phyloP scores from a whole-genome alignment of 1,140 invertebrate species.

The Cryptotermes secundus region DNA sequence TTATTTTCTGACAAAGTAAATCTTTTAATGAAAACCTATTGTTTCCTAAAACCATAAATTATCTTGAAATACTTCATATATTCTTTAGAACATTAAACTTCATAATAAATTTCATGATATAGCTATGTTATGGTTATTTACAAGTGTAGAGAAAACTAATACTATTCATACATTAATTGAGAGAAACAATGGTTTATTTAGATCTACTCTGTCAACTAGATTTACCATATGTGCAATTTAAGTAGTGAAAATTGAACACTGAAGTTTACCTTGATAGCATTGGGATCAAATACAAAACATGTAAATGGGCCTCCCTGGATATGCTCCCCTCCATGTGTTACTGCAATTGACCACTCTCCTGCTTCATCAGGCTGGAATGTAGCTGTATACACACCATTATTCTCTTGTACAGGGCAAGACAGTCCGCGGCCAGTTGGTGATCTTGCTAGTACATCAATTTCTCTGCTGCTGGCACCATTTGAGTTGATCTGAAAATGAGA shows the following conservation, averaged over 20 bases:
- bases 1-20: too few relatives aligned
- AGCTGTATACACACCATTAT: slow-evolving; percentile 78
- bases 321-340: slow-evolving; percentile 92
- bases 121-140: too few relatives aligned
- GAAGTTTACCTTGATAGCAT: slow-evolving; percentile 73
- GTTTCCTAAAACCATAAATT: too few relatives aligned
- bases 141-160: too few relatives aligned
- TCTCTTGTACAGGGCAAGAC: slow-evolving; percentile 73
- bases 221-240: too few relatives aligned
- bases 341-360: slow-evolving; percentile 94
- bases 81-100: too few relatives aligned
- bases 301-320: slow-evolving; percentile 96
- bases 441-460: slow-evolving; percentile 83
- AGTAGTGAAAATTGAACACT: background rate
- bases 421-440: slow-evolving; percentile 79
- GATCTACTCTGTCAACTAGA: too few relatives aligned
- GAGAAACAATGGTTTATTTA: too few relatives aligned
- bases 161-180: too few relatives aligned
- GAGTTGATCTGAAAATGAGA: slow-evolving; percentile 60
- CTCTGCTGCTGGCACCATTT: slow-evolving; percentile 70
- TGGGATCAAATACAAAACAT: slow-evolving; percentile 95
- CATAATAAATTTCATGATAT: too few relatives aligned
- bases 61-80: too few relatives aligned
- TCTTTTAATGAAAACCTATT: too few relatives aligned
- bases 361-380: slow-evolving; percentile 96